Base-by-base conservation (phyloP, 2,888 invertebrate genomes). In the Cephus pulcher region DNA sequence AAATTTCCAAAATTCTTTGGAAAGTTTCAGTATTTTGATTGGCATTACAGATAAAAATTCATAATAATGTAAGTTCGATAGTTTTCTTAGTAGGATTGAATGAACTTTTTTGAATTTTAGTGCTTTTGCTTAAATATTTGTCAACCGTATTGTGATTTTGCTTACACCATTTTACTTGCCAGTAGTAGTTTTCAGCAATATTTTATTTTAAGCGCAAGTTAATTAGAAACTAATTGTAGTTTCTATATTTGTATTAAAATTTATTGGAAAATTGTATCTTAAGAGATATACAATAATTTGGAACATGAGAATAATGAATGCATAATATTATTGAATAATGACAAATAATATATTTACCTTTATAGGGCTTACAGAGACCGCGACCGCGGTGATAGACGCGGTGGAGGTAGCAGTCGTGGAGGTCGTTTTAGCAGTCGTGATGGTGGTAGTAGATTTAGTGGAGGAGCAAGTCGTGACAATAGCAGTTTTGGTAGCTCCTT, bases 401-500 rank as follows among this genome's bases (percentile, higher is more conserved):
- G 93, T 77, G 93, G 91, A 85, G 91, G 94, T 69, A 93, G 92
- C 79, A 82, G 84, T 68, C 93, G 93, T 23, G 90, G 91, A 68
- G 93, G 93, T 1, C 93, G 93, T 32, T 92, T 93, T 68, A 93
- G 93, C 76, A 93, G 93, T 11, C 86, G 86, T 6, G 84, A 86
- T 15, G 83, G 85, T 4, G 82, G 84, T 12, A 80, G 82, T 35
- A 83, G 86, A 75, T 86, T 88, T 56, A 82, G 88, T 75, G 91
- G 92, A 82, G 91, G 87, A 68, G 81, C 92, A 76, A 90, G 89
- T 80, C 92, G 92, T 76, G 90, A 90, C 35, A 90, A 91, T 12
- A 83, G 83, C 32, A 86, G 85, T 73, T 91, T 92, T 75, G 92
- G 92, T 33, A 91, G 89, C 73, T 89, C 88, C 79, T 93, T 94